phyloP scores from a whole-genome alignment of 2,113 vertebrate species.

The Phylloscopus whistleri region DNA sequence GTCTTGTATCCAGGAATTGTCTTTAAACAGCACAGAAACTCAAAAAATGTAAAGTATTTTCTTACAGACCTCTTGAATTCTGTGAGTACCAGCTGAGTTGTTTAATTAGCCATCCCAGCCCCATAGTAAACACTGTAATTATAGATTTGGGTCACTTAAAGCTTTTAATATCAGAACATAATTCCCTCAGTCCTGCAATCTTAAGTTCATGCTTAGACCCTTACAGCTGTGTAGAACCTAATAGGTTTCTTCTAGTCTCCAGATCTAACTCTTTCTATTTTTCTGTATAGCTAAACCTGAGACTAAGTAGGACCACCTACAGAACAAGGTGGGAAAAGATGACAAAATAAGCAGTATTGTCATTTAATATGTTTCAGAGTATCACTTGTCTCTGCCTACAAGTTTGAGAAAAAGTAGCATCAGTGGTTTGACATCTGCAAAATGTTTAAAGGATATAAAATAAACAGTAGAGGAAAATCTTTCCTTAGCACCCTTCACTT shows the following conservation, averaged over 20 bases:
- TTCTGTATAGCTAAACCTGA: neutral
- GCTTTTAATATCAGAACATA: neutral
- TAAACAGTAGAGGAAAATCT: neutral
- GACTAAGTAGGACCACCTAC: neutral
- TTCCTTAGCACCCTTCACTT: neutral
- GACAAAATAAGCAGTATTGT: neutral
- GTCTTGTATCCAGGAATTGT: neutral
- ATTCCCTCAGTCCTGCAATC: neutral
- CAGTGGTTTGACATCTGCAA: neutral
- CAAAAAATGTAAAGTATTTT: neutral
- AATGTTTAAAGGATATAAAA: neutral
- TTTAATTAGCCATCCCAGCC: neutral
- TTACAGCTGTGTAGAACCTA: neutral
- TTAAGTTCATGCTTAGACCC: neutral
- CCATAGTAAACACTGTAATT: fast-evolving
- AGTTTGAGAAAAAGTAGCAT: neutral
- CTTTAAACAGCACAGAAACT: neutral
- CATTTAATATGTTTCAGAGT: neutral
- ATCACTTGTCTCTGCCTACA: neutral
- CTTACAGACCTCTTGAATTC: neutral
- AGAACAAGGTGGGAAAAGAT: neutral
- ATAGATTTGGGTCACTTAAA: neutral
- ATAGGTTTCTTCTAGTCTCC: neutral
- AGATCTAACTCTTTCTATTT: neutral
- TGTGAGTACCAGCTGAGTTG: neutral